A percentile compares a stretch with the other conserved stretches of the same genome.
Conservation (phyloP, 2,113 vertebrate genomes). For the Oreochromis niloticus region DNA sequence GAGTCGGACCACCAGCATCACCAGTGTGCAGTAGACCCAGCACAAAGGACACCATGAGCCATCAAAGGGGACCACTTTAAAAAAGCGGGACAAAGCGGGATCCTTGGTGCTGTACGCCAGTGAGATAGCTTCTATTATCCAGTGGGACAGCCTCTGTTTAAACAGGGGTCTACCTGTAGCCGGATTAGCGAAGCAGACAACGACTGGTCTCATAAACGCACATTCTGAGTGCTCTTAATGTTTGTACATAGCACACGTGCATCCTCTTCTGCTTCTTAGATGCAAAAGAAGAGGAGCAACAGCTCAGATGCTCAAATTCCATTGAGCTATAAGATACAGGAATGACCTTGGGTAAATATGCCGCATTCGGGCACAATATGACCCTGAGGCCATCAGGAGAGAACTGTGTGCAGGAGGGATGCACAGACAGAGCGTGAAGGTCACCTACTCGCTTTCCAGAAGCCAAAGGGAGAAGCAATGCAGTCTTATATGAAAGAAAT, state of each 20-base stretch:
- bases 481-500: background rate
- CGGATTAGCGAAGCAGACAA: background rate
- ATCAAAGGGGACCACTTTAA: too few species aligned
- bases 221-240: background rate
- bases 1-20: background rate
- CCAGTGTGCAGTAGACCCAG: background rate
- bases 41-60: background rate
- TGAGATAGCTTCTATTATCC: background rate
- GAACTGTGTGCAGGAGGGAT: background rate
- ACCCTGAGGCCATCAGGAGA: background rate
- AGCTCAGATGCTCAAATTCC: background rate
- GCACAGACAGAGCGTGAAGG: background rate
- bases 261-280: background rate
- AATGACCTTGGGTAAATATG: background rate
- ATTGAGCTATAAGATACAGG: background rate
- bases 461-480: background rate
- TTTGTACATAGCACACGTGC: rapidly evolving
- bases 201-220: background rate
- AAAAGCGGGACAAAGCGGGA: background rate
- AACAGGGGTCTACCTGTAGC: background rate
- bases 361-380: background rate
- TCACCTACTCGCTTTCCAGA: background rate
- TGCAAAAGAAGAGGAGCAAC: background rate
- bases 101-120: background rate
- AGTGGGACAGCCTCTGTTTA: background rate